phyloP scores from a whole-genome alignment of 2,797 vertebrate species.

The Melanotaenia trifasciata region DNA sequence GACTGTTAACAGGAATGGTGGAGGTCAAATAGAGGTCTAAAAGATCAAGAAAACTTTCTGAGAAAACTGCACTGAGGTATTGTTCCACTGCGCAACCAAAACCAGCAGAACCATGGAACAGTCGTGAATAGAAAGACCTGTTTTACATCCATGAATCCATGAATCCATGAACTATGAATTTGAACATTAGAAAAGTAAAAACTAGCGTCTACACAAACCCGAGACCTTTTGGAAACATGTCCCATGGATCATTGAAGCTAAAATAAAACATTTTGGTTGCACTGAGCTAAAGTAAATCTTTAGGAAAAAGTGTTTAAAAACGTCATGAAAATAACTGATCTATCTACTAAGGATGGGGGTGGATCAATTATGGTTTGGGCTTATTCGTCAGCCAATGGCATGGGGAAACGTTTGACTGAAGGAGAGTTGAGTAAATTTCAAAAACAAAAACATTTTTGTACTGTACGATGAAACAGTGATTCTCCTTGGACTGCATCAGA shows the following conservation, averaged over 20 bases:
- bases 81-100: not conserved
- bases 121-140: not conserved
- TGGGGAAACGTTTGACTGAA: not conserved
- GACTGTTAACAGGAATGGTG: not conserved
- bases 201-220: not conserved
- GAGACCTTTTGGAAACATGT: not conserved
- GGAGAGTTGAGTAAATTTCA: not conserved
- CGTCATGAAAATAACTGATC: not conserved
- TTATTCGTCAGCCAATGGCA: not conserved
- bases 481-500: not conserved
- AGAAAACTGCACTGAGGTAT: not conserved
- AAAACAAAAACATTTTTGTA: not conserved
- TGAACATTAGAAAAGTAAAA: not conserved
- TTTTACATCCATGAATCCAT: too few relatives aligned
- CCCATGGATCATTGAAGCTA: not conserved
- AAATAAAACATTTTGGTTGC: not conserved
- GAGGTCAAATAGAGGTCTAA: constrained; percentile 1
- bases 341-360: not conserved
- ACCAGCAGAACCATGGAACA: not conserved
- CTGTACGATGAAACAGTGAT: not conserved
- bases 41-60: too few relatives aligned
- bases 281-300: not conserved
- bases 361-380: not conserved
- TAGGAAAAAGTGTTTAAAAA: not conserved
- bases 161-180: not conserved